Conservation (phyloP, 2,113 vertebrate genomes). For the Lophura nycthemera region DNA sequence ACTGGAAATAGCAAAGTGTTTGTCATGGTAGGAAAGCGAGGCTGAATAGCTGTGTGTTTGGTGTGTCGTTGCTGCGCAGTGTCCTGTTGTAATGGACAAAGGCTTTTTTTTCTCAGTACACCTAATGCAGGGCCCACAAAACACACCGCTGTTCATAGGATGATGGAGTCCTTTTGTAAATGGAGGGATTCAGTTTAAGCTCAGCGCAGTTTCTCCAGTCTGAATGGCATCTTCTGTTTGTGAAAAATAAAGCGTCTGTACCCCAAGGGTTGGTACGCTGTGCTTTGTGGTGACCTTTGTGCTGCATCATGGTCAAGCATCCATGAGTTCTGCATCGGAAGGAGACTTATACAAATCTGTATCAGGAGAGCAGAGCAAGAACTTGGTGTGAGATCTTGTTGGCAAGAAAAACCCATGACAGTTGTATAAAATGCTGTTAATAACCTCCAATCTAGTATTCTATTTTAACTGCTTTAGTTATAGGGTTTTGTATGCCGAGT, state of each 20-base stretch:
- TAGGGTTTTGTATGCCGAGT: not conserved
- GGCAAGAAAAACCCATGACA: not conserved
- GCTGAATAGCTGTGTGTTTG: not conserved
- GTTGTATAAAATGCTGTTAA: not conserved
- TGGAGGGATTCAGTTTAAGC: not conserved
- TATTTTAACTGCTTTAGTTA: accelerated
- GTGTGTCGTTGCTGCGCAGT: not conserved
- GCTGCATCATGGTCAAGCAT: not conserved
- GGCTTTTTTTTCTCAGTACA: not conserved
- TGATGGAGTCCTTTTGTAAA: not conserved
- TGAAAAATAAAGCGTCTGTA: not conserved
- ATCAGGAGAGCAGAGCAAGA: not conserved
- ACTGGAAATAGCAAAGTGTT: not conserved
- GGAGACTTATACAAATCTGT: not conserved
- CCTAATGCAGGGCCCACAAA: not conserved
- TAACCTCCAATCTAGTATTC: not conserved
- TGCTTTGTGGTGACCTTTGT: not conserved
- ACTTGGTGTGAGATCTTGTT: not conserved
- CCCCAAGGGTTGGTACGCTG: not conserved
- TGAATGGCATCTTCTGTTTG: not conserved
- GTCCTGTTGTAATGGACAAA: not conserved
- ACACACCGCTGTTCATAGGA: not conserved
- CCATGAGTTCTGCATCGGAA: not conserved
- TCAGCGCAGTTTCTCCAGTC: not conserved
- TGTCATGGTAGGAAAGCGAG: not conserved